Base-by-base conservation (phyloP, 2,888 invertebrate species). In the Epinotia demarniana region DNA sequence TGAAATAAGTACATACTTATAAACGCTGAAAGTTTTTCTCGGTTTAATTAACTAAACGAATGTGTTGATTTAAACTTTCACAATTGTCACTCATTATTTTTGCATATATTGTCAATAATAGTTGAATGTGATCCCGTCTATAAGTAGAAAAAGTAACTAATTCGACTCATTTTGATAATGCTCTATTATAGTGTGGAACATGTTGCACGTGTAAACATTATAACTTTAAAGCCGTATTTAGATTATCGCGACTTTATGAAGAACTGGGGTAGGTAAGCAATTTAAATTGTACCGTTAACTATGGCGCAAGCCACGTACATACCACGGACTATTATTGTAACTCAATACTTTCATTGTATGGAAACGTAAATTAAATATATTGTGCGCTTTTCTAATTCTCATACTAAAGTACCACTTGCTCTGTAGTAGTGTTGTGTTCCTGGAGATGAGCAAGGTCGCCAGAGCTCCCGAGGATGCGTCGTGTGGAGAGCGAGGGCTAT, bases 261-360 rank as follows among this genome's bases (percentile, higher is more conserved):
- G 53, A 67, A 19, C 67, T 67, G 57, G 57, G 55, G 57, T 67
- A 55, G 13, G 18, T 33, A 57, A 39, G 55, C 55, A 57, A 57
- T 57, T 39, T 53, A 66, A 39, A n/a, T 57, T 39, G 39, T 67
- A 57, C 57, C 55, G 67, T 67, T 67, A 39, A 39, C 27, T 49
- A 8, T 27, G 27, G 13, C 49, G 18, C 66, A 33, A 16, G 63
- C 19, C 53, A 67, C 27, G n/a, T n/a, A 49, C 49, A 64, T 64
- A 57, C 19, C 19, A 57, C 19, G 12, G 19, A 1, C 13, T 13
- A 53, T n/a, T n/a, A 61, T 61, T 33, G 33, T 33, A 33, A n/a
- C 33, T 33, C n/a, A 33, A 61, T 27, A 61, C 57, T 57, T 61
- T 61, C 27, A 58, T 23, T 58, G 13, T 23, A 27, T 58, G 27